Evolutionary conservation across 2,113 vertebrate species (phyloP), one percentile per base, ranked within the genome.

Genomic region (Vicugna pacos): DNA sequence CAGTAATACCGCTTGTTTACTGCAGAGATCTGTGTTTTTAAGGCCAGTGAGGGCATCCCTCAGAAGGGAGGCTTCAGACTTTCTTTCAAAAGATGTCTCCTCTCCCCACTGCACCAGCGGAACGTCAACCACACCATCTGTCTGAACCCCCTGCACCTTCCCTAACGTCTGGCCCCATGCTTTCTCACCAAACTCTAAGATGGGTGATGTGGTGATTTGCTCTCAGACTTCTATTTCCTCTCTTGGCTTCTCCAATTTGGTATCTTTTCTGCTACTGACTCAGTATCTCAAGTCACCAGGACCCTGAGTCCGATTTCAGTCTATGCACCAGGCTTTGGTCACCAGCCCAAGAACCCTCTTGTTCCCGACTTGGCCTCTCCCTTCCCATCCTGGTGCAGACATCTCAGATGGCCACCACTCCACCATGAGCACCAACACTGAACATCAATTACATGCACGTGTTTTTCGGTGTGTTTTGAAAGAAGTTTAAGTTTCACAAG

Each of bases 41-140:
- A 81, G 11, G 32, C 17, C 32, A 75, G 42, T 1, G 10, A 91
- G 32, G 20, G 30, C 10, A 32, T 11, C 12, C 35, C 19, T 7
- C 13, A n/a, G 60, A 26, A 96, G 24, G 77, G 5, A 67, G 54
- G 73, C 56, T 69, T 56, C 0, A 9, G 35, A 10, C 30, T 79
- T 52, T 11, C 58, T 87, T 65, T 16, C 52, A 26, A 28, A 85
- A 28, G 58, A 10, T 16, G 6, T 20, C n/a, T 26, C 35, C 24
- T 56, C 75, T 72, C 4, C 54, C 14, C 8, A 4, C 22, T 4
- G 22, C 58, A 28, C 12, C 19, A 0, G 0, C 14, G 26, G 6
- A 54, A 3, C 24, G 48, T 10, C 10, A 0, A 2, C 35, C 20
- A 8, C 28, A 20, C 0, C 15, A 22, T 32, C 10, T 7, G 5